A percentile compares a stretch with the other conserved stretches of the same genome.
Evolutionary conservation across 2,888 invertebrate species (phyloP).

Genomic region (Apodemia hepburni): DNA sequence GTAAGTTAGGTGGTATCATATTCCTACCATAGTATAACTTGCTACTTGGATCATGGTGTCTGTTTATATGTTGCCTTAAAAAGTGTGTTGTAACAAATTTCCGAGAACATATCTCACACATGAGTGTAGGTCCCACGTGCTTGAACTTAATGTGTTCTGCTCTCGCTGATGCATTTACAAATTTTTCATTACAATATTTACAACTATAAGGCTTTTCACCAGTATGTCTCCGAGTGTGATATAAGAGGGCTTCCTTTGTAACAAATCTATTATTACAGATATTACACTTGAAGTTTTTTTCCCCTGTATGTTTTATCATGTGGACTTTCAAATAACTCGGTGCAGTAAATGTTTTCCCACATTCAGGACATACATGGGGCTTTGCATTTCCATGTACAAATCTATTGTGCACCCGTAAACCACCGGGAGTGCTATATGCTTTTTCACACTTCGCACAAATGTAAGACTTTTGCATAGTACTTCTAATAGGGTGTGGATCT

Average conservation of each 20-base stretch:
- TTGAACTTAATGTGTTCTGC: slow-evolving; percentile 69
- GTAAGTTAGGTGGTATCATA: slow-evolving; percentile 49
- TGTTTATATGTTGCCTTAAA: slow-evolving; percentile 56
- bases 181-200: slow-evolving; percentile 55
- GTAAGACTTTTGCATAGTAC: slow-evolving; percentile 46
- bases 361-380: slow-evolving; percentile 56
- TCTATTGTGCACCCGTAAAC: slow-evolving; percentile 59
- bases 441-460: slow-evolving; percentile 59
- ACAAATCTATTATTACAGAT: slow-evolving; percentile 59
- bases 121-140: slow-evolving; percentile 59
- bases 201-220: slow-evolving; percentile 69
- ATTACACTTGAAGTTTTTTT: slow-evolving; percentile 62
- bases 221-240: slow-evolving; percentile 65
- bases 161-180: slow-evolving; percentile 67
- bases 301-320: slow-evolving; percentile 65
- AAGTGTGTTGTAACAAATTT: slow-evolving; percentile 66
- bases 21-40: slow-evolving; percentile 54
- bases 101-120: slow-evolving; percentile 59
- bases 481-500: slow-evolving; percentile 61
- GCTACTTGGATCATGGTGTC: slow-evolving; percentile 60
- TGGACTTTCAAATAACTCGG: slow-evolving; percentile 64
- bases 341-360: slow-evolving; percentile 66
- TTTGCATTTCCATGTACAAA: slow-evolving; percentile 64
- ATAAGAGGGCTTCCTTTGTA: slow-evolving; percentile 63
- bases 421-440: slow-evolving; percentile 60